Conservation (phyloP, 2,113 vertebrate species). For the Thryonomys swinderianus region DNA sequence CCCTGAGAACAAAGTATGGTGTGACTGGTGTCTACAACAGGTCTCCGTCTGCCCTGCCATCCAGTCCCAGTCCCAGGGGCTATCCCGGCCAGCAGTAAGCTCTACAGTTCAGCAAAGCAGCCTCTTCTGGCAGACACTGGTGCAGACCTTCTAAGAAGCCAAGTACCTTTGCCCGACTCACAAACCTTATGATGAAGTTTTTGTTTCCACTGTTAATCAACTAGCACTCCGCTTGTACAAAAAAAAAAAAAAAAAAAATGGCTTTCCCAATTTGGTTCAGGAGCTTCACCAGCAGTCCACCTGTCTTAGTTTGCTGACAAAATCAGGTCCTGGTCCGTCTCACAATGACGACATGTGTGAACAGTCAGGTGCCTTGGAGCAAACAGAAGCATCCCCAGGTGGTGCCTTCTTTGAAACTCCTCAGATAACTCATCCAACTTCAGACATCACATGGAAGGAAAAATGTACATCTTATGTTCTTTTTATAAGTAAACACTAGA, state of each 20-base stretch:
- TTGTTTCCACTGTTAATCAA: not conserved
- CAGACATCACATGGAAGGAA: not conserved
- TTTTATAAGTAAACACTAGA: no score
- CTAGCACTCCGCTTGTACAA: not conserved
- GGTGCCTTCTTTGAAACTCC: not conserved
- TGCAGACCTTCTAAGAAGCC: accelerated
- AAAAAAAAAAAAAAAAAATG: no score
- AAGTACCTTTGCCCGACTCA: not conserved
- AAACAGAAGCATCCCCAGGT: accelerated
- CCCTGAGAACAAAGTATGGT: no score
- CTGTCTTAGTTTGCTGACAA: not conserved
- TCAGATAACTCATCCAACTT: not conserved
- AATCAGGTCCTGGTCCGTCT: not conserved
- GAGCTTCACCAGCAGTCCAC: not conserved
- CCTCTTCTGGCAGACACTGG: accelerated
- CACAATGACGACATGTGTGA: accelerated
- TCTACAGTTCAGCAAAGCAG: accelerated
- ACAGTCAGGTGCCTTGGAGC: not conserved
- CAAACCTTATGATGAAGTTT: not conserved
- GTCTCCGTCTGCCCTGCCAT: accelerated
- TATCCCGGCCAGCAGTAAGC: accelerated
- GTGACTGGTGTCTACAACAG: not conserved
- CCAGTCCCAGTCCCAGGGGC: no score
- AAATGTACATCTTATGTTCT: not conserved
- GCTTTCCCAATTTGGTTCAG: not conserved